Percentiles rank a stretch among this genome's conserved stretches.
Conservation (phyloP, 2,888 invertebrate species). For the Cartodere bifasciata region DNA sequence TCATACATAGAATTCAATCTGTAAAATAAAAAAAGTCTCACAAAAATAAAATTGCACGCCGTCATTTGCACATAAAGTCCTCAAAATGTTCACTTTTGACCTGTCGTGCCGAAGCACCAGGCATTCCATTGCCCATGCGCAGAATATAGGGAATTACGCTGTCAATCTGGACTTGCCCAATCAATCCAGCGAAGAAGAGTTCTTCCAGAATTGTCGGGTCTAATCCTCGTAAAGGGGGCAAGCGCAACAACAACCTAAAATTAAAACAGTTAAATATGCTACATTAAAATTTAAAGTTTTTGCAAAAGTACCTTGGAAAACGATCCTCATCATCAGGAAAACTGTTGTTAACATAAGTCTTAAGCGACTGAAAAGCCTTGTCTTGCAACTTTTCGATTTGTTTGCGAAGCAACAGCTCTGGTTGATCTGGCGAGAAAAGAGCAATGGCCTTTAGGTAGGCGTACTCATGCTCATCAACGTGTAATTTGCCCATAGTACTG, state of each 20-base stretch:
- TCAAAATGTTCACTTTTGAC: slow-evolving; percentile 31
- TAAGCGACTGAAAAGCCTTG: slow-evolving; percentile 46
- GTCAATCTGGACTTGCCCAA: slow-evolving; percentile 89
- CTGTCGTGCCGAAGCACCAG: slow-evolving; percentile 22
- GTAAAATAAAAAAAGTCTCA: too few relatives aligned
- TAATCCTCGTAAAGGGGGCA: slow-evolving; percentile 60
- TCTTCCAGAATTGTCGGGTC: slow-evolving; percentile 73
- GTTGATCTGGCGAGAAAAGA: slow-evolving; percentile 44
- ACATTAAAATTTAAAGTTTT: slow-evolving; percentile 11
- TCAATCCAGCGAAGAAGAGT: slow-evolving; percentile 81
- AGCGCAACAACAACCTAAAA: slow-evolving; percentile 48
- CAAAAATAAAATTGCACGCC: too few relatives aligned
- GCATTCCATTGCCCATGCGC: slow-evolving; percentile 34
- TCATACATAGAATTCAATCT: too few relatives aligned
- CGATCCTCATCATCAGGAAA: slow-evolving; percentile 40
- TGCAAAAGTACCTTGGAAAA: slow-evolving; percentile 37
- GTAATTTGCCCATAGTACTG: slow-evolving; percentile 55
- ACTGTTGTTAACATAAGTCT: slow-evolving; percentile 35
- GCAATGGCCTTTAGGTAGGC: slow-evolving; percentile 77
- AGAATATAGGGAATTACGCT: slow-evolving; percentile 89
- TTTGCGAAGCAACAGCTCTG: slow-evolving; percentile 35
- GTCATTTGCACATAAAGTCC: slow-evolving; percentile 26
- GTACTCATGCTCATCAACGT: slow-evolving; percentile 73
- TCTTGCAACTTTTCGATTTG: slow-evolving; percentile 49
- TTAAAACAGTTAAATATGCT: slow-evolving; percentile 11